These are phyloP conservation scores for Hyperoplus immaculatus DNA, from an alignment of 2,797 vertebrate genomes.

Conservation along the genomic window DNA sequence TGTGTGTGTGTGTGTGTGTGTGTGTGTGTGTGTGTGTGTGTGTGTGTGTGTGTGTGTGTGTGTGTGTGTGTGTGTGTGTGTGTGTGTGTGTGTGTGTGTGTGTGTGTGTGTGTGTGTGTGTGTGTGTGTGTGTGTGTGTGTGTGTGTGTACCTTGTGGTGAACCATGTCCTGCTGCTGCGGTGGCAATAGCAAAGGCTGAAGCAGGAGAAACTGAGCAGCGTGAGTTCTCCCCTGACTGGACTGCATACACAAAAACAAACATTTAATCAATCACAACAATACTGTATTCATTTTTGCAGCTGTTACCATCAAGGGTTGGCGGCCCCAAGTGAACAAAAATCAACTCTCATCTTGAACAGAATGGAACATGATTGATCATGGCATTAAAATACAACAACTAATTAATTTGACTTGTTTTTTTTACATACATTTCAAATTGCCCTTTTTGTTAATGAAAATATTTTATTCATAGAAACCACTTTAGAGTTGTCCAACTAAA, in stretches of 20 bases:
- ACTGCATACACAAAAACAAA: conserved; percentile 79
- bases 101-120: conserved; percentile 42
- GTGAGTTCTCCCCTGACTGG: conserved; percentile 90
- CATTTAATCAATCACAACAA: conserved; percentile 35
- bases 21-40: conserved; percentile 53
- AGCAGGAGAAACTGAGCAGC: conserved; percentile 94
- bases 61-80: conserved; percentile 53
- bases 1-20: conserved; percentile 47
- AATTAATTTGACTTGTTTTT: not conserved
- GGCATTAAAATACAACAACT: conserved; percentile 6
- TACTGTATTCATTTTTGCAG: not conserved
- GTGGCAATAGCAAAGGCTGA: conserved; percentile 98
- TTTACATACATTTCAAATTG: not conserved
- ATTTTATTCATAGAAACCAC: not conserved
- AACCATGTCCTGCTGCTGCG: conserved; percentile 94
- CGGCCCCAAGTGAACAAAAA: not conserved
- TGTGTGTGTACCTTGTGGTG: conserved; percentile 89
- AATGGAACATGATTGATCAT: conserved; percentile 20
- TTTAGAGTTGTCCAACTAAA: not conserved
- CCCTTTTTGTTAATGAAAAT: not conserved
- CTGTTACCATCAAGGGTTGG: not conserved
- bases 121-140: conserved; percentile 12
- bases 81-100: conserved; percentile 47
- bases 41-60: conserved; percentile 53
- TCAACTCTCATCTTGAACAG: not conserved